Evolutionary conservation across 2,888 invertebrate genomes (phyloP).

Genomic region (Apotomis capreana): DNA sequence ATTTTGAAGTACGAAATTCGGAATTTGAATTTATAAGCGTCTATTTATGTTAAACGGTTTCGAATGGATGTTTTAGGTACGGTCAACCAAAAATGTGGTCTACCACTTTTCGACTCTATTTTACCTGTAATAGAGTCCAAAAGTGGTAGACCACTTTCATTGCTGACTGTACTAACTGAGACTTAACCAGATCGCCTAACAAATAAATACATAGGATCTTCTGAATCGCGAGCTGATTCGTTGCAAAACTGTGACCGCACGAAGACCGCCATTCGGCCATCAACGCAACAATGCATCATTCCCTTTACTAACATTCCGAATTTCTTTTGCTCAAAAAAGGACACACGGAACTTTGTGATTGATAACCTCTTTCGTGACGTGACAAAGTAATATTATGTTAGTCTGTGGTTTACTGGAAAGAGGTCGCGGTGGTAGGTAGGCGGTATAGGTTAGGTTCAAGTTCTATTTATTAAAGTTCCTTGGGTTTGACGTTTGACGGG

Average conservation of each 20-base stretch:
- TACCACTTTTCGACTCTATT: too few species aligned
- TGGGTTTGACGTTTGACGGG: background rate
- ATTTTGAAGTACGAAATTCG: too few species aligned
- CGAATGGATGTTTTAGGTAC: too few species aligned
- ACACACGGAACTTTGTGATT: constrained; percentile 7
- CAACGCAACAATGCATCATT: constrained; percentile 7
- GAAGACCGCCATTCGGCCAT: constrained; percentile 22
- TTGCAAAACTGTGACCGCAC: constrained; percentile 30
- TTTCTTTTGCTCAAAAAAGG: constrained; percentile 17
- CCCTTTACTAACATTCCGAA: constrained; percentile 6
- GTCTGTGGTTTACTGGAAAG: background rate
- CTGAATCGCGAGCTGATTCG: constrained; percentile 20
- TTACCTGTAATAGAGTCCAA: too few species aligned
- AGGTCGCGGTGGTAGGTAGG: background rate
- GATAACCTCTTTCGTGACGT: constrained; percentile 9
- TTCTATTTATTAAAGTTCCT: background rate
- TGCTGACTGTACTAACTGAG: background rate
- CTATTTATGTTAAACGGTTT: background rate
- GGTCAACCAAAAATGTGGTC: too few species aligned
- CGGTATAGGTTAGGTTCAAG: background rate
- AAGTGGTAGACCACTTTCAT: too few species aligned
- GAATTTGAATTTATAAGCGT: too few species aligned
- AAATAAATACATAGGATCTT: constrained; percentile 3
- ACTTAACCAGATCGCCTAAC: background rate
- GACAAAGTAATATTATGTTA: background rate